These are phyloP conservation scores for Iphiclides podalirius DNA, from an alignment of 2,888 invertebrate genomes.

Conservation along the genomic window DNA sequence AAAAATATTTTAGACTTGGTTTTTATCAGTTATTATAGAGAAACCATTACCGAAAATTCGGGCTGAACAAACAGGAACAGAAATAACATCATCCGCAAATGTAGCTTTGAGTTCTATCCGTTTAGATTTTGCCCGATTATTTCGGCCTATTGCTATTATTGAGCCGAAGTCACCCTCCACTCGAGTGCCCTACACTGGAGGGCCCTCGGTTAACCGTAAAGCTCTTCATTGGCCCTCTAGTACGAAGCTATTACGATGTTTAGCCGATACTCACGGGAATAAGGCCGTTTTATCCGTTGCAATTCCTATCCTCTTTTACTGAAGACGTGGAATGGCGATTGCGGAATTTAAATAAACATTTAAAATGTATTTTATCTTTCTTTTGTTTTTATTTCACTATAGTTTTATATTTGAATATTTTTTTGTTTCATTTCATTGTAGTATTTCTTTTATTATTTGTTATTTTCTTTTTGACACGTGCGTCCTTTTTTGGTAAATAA, in stretches of 20 bases:
- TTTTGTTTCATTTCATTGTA: too few species aligned
- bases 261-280: constrained; percentile 22
- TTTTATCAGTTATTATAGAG: too few species aligned
- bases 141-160: constrained; percentile 32
- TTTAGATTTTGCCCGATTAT: constrained; percentile 19
- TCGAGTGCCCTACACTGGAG: constrained; percentile 32
- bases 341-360: not conserved
- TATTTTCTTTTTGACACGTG: too few species aligned
- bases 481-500: too few species aligned
- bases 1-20: too few species aligned
- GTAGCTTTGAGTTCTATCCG: constrained; percentile 8
- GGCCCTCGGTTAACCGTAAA: constrained; percentile 23
- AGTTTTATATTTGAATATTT: too few species aligned
- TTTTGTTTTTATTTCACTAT: not conserved
- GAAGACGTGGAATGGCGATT: not conserved
- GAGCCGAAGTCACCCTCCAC: constrained; percentile 29
- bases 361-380: too few species aligned
- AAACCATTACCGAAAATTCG: not conserved
- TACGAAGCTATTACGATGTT: constrained; percentile 25
- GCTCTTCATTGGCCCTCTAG: constrained; percentile 27
- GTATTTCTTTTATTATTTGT: too few species aligned
- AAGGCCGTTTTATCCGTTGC: constrained; percentile 17
- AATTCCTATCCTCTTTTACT: constrained; percentile 4
- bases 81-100: constrained; percentile 1
- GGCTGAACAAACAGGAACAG: not conserved